phyloP scores from a whole-genome alignment of 2,113 vertebrate genomes.

The Ursus arctos region DNA sequence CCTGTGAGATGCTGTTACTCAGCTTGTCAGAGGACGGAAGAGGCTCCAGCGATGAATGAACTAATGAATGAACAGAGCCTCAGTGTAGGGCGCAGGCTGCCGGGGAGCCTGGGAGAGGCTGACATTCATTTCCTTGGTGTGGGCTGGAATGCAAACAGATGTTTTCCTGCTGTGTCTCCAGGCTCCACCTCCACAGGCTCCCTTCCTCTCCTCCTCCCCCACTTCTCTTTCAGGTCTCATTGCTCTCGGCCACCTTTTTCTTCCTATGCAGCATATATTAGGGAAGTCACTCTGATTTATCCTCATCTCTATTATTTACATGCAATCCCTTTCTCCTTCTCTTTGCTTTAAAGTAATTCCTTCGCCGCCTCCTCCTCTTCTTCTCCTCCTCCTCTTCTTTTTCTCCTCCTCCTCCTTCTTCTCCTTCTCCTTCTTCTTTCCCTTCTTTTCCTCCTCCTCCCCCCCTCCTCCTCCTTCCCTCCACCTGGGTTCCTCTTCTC shows the following conservation, averaged over 20 bases:
- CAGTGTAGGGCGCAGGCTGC: background rate
- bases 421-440: background rate
- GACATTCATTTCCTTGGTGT: slow-evolving; percentile 36
- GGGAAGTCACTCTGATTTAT: slow-evolving; percentile 31
- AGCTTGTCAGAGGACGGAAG: background rate
- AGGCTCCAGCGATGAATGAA: slow-evolving; percentile 67
- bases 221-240: background rate
- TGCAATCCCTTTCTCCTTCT: background rate
- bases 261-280: slow-evolving; percentile 11
- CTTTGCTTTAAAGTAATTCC: background rate
- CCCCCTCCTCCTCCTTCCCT: background rate
- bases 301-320: background rate
- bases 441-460: too few species aligned
- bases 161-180: slow-evolving; percentile 27
- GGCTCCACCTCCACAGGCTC: background rate
- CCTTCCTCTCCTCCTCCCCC: slow-evolving; percentile 54
- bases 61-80: slow-evolving; percentile 70
- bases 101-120: background rate
- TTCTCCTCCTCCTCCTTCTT: background rate
- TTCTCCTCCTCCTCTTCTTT: background rate
- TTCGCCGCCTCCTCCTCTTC: background rate
- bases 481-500: background rate
- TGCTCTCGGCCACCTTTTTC: slow-evolving; percentile 56
- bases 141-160: background rate
- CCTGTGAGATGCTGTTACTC: slow-evolving; percentile 57